Evolutionary conservation across 1,140 invertebrate genomes (phyloP), one percentile per base, ranked within the genome.

Genomic region (Brevipalpus yothersi): DNA sequence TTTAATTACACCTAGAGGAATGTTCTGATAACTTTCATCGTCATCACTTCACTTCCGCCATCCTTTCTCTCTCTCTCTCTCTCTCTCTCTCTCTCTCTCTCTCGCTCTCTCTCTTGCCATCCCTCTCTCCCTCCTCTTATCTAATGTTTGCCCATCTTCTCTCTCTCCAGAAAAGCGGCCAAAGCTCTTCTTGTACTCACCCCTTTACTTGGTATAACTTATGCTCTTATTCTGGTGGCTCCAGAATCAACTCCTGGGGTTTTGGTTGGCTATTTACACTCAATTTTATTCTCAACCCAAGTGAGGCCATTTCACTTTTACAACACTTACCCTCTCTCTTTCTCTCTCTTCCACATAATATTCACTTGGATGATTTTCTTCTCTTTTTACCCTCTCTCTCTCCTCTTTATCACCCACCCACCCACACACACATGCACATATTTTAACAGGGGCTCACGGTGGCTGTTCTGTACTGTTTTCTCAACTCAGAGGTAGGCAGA

Each of bases 141-240:
- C 31, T 31, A 31, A 31, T 31, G 31, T 31, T 31, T 31, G 31
- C 31, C 31, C 31, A 31, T 31, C 31, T 31, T 31, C 31, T 31
- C 85, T 5, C 5, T 31, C 31, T 31, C 85, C 69, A 74, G 83
- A 51, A 91, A 90, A 70, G 86, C 86, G 0, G 83, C 83, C 1
- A 90, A 90, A 71, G 86, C 86, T 12, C 74, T 91, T 11, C 70
- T 90, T 10, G 84, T 90, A 10, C 73, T 91, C 12, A 86, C 89
- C 67, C 87, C 87, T 1, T 74, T 91, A 17, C 75, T 91, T 59
- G 86, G 86, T n/a, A 81, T 88, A 59, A 88, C 84, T 3, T 88
- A 91, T 69, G 74, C 89, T 19, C 70, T 91, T 56, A 79, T 88
- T 5, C 73, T 90, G 41, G 79, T 78, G 13, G 81, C 82, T 15